Conservation (phyloP, 2,888 invertebrate genomes). For the Plagiodera versicolora region DNA sequence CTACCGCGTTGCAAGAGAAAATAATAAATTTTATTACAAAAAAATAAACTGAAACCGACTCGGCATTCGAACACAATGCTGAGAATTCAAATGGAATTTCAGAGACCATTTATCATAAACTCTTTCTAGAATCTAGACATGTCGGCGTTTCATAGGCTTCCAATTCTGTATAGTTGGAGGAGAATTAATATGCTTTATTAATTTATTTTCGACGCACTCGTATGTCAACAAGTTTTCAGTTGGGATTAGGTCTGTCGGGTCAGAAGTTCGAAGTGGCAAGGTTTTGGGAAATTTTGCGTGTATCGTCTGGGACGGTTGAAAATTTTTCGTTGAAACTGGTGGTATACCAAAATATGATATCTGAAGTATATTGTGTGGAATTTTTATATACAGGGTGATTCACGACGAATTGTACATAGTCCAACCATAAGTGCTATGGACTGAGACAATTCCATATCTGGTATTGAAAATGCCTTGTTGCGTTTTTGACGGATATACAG, state of each 20-base stretch:
- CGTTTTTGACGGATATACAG: no score
- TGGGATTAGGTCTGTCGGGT: not conserved
- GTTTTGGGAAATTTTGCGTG: no score
- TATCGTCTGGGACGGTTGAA: no score
- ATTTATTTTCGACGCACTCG: constrained; percentile 1
- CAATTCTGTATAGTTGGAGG: constrained; percentile 3
- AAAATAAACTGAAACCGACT: constrained; percentile 26
- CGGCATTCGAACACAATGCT: constrained; percentile 50
- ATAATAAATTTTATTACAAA: constrained; percentile 29
- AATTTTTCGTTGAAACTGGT: no score
- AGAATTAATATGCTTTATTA: constrained; percentile 13
- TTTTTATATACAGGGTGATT: no score
- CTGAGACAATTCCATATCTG: no score
- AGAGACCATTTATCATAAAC: constrained; percentile 53
- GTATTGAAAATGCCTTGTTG: no score
- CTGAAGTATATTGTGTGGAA: no score
- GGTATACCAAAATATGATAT: no score
- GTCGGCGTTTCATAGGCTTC: constrained; percentile 30
- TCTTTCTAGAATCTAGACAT: constrained; percentile 33
- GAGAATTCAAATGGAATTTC: constrained; percentile 53
- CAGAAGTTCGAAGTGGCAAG: not conserved
- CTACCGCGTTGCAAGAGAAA: constrained; percentile 23
- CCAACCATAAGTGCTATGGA: no score
- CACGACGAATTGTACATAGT: no score
- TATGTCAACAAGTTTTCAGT: constrained; percentile 8